Conservation (phyloP, 1,140 invertebrate species). For the Ips nitidus region DNA sequence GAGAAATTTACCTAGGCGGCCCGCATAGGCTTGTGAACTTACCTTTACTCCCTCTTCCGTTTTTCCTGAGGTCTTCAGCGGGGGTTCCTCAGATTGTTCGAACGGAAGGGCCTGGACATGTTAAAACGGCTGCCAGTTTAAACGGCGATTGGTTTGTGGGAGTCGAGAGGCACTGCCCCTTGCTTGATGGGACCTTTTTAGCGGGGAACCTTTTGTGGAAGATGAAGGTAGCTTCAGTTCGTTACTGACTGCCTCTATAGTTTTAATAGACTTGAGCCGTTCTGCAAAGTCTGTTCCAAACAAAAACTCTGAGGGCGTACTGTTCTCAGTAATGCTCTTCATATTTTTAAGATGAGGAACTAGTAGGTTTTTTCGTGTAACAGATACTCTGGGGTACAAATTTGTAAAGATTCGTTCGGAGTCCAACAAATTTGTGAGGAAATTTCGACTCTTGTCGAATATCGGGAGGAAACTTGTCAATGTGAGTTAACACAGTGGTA, state of each 20-base stretch:
- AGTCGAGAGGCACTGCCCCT: background rate
- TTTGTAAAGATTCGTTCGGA: background rate
- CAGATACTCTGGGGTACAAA: background rate
- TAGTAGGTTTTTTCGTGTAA: background rate
- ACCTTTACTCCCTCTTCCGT: too few relatives aligned
- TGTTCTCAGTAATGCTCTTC: slow-evolving; percentile 1
- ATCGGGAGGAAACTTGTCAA: background rate
- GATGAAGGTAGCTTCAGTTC: slow-evolving; percentile 10
- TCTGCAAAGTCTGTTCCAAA: slow-evolving; percentile 8
- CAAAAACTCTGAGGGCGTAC: background rate
- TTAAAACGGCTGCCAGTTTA: background rate
- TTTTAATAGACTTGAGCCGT: slow-evolving; percentile 4
- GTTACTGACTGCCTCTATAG: slow-evolving; percentile 6
- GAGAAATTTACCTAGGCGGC: background rate
- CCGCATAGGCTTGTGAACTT: too few relatives aligned
- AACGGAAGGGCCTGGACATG: background rate
- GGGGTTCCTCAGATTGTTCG: background rate
- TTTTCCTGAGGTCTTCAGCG: background rate
- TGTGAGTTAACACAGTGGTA: too few relatives aligned
- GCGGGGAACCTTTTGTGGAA: background rate
- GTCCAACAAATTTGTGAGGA: background rate
- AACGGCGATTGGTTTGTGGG: background rate
- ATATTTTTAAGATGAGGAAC: background rate
- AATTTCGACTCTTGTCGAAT: background rate
- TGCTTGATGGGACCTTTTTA: background rate